Conservation (phyloP, 2,113 vertebrate genomes). For the Helogale parvula region DNA sequence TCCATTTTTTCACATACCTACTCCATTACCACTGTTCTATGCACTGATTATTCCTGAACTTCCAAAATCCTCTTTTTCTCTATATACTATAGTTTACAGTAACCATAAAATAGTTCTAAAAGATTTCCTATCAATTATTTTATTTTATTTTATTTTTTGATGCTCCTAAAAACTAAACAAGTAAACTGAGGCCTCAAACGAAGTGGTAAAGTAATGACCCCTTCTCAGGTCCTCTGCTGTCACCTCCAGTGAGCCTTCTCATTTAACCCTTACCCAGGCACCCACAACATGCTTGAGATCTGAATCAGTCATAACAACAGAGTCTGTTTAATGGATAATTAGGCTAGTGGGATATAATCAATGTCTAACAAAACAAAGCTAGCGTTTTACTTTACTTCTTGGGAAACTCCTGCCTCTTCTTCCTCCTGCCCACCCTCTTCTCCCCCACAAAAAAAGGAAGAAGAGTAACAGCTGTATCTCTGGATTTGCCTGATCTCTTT, state of each 20-base stretch:
- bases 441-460: not conserved
- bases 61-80: not conserved
- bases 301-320: not conserved
- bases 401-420: not conserved
- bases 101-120: not conserved
- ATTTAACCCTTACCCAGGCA: not conserved
- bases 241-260: not conserved
- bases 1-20: not conserved
- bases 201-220: not conserved
- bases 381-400: not conserved
- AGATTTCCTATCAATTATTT: not conserved
- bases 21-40: too few species aligned
- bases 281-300: not conserved
- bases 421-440: not conserved
- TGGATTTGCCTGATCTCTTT: not conserved
- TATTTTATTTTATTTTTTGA: not conserved
- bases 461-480: not conserved
- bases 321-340: not conserved
- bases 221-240: not conserved
- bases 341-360: not conserved
- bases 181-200: not conserved
- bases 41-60: not conserved
- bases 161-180: not conserved
- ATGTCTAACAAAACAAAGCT: not conserved
- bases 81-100: not conserved